phyloP scores from a whole-genome alignment of 2,113 vertebrate genomes.

The Chelonoidis abingdonii region DNA sequence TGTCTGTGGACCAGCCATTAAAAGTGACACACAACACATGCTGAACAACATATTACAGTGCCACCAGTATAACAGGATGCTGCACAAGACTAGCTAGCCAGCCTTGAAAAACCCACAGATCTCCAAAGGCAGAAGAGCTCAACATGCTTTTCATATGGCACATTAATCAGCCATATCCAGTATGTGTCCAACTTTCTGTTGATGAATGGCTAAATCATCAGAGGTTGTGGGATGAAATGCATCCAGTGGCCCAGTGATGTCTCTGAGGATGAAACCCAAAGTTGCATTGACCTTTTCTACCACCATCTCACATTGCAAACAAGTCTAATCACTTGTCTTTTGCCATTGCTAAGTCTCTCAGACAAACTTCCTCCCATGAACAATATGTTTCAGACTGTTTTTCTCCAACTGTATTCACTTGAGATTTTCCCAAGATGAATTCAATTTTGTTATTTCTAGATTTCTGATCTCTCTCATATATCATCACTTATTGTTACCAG shows the following conservation, averaged over 20 bases:
- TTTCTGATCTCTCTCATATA: not conserved
- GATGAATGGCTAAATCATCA: not conserved
- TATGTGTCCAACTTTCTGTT: not conserved
- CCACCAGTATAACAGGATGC: rapidly evolving
- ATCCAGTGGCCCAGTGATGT: not conserved
- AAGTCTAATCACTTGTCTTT: not conserved
- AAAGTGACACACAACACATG: rapidly evolving
- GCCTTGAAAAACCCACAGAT: rapidly evolving
- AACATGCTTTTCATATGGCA: not conserved
- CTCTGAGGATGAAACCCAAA: not conserved
- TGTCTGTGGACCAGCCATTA: rapidly evolving
- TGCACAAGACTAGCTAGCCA: rapidly evolving
- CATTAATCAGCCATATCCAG: not conserved
- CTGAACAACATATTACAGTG: rapidly evolving
- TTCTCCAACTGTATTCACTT: not conserved
- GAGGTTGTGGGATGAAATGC: not conserved
- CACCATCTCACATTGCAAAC: not conserved
- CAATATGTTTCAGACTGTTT: not conserved
- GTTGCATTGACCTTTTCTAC: not conserved
- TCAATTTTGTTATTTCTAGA: not conserved
- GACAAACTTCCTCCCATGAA: not conserved
- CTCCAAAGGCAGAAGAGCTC: not conserved
- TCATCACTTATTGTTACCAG: not conserved
- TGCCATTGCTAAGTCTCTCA: not conserved
- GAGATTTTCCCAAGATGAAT: not conserved